Evolutionary conservation across 2,888 invertebrate genomes (phyloP), one percentile per base, ranked within the genome.

Genomic region (Eupeodes latifasciatus): DNA sequence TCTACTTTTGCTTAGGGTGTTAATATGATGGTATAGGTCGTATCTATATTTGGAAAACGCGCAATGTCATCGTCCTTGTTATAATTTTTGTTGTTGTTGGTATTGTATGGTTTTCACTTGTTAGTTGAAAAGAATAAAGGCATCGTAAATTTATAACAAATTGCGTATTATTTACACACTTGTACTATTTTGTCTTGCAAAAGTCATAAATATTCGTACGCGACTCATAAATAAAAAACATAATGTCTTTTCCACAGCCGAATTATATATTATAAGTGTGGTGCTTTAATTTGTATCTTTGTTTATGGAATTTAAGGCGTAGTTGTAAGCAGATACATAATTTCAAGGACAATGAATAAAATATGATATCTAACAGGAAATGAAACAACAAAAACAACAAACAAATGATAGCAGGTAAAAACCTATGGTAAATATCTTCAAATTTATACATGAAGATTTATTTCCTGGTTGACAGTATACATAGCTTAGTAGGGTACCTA

Each of bases 191-290:
- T 79, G 49, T 55, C 79, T 80, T 34, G 71, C 34, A 55, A 67
- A 27, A 59, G 81, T 81, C 87, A 88, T 88, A 88, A 88, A 88
- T 88, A 88, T 84, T 88, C 84, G 84, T 71, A 44, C 53, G 81
- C 72, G 81, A 81, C 72, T 80, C 84, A 87, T 87, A 87, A 87
- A 87, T 87, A 87, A 84, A 84, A 40, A 81, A 82, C 74, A 87
- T 83, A 83, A 72, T 57, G 71, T 72, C 27, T 71, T 72, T 79
- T 40, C 27, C 40, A 19, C 78, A 44, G 72, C 67, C 47, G 47
- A 59, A 64, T 66, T 64, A 14, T 55, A 9, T 11, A 36, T 40
- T 6, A 36, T 40, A 57, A 71, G 34, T 34, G 69, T 34, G 59
- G n/a, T 5, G 44, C 72, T 49, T 72, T 72, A 72, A 59, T 72